Conservation (phyloP, 2,888 invertebrate species). For the Melanotus villosus region DNA sequence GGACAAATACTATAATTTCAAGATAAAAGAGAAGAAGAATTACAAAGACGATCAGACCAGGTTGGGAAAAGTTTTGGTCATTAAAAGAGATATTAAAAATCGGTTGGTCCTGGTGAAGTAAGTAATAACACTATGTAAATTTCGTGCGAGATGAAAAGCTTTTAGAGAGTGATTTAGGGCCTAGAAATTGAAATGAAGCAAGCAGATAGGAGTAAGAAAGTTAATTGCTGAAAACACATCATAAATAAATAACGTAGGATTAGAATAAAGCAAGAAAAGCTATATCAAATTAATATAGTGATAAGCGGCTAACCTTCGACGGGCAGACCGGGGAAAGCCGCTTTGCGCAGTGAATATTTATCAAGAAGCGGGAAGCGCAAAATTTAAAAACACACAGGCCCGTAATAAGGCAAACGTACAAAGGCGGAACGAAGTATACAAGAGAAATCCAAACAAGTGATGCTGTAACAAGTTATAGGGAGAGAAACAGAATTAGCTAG, state of each 20-base stretch:
- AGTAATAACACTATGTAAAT: background rate
- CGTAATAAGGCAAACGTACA: background rate
- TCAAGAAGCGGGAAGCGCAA: background rate
- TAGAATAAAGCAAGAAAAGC: background rate
- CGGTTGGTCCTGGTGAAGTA: no score
- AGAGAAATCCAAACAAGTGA: background rate
- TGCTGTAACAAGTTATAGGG: no score
- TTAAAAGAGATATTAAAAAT: no score
- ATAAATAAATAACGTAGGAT: background rate
- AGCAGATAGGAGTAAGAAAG: background rate
- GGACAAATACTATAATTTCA: no score
- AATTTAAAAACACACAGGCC: background rate
- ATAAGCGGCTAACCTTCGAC: constrained; percentile 1
- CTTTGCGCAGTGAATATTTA: background rate
- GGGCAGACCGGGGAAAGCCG: background rate
- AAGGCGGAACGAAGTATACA: no score
- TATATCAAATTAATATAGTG: background rate
- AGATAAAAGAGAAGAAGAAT: no score
- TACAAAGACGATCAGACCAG: no score
- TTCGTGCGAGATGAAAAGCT: background rate
- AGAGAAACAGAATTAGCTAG: no score
- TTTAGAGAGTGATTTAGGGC: constrained; percentile 1
- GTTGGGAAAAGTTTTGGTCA: no score
- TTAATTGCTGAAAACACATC: background rate
- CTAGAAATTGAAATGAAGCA: background rate